These are phyloP conservation scores for Malurus cyaneus DNA, from an alignment of 2,113 vertebrate species.

Conservation along the genomic window DNA sequence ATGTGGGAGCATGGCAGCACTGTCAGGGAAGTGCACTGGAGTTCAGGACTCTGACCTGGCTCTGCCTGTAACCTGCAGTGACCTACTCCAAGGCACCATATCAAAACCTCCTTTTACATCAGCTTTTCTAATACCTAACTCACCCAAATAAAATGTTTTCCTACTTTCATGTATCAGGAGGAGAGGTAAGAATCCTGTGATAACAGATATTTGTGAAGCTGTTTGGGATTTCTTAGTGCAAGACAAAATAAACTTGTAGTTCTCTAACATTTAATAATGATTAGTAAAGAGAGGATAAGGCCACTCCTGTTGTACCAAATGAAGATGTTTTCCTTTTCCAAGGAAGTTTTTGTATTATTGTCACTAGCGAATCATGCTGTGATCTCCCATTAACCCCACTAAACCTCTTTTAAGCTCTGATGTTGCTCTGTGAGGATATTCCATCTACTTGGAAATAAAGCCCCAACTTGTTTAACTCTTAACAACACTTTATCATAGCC, in stretches of 20 bases:
- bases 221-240: not conserved
- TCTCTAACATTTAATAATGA: not conserved
- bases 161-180: fast-evolving
- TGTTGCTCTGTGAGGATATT: not conserved
- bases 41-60: not conserved
- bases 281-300: not conserved
- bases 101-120: not conserved
- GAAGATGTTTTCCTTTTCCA: not conserved
- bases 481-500: not conserved
- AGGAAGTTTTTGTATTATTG: not conserved
- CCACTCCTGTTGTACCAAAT: not conserved
- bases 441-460: not conserved
- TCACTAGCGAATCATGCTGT: fast-evolving
- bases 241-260: not conserved
- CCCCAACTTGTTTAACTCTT: not conserved
- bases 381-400: not conserved
- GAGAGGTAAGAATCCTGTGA: not conserved
- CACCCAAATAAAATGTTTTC: not conserved
- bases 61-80: not conserved
- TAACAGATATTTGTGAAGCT: not conserved
- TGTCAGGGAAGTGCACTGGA: not conserved
- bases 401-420: not conserved
- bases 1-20: not conserved
- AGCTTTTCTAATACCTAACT: not conserved
- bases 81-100: not conserved